Evolutionary conservation across 2,888 invertebrate genomes (phyloP).

Genomic region (Drosophila neotestacea): DNA sequence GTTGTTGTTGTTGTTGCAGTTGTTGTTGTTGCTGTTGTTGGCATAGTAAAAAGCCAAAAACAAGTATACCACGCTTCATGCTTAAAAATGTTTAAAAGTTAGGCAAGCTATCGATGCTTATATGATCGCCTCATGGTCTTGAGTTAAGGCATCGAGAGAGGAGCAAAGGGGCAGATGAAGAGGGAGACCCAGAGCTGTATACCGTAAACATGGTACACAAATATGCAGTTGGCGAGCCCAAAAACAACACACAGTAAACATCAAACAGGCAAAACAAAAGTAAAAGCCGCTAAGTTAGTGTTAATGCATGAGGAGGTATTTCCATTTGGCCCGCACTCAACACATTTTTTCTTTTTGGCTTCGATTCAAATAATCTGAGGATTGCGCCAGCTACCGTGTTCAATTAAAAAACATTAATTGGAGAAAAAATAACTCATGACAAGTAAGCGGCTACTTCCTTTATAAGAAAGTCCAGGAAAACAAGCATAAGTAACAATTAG

Average conservation of each 20-base stretch:
- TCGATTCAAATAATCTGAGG: slow-evolving; percentile 18
- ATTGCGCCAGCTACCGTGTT: slow-evolving; percentile 50
- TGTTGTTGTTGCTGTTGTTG: slow-evolving; percentile 63
- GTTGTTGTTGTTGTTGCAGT: slow-evolving; percentile 26
- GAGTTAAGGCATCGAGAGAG: slow-evolving; percentile 1
- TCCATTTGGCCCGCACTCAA: slow-evolving; percentile 48
- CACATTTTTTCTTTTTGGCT: slow-evolving; percentile 16
- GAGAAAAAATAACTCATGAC: slow-evolving; percentile 8
- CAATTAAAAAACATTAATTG: slow-evolving; percentile 46
- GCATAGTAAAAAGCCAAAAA: slow-evolving; percentile 69
- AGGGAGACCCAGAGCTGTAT: slow-evolving; percentile 29
- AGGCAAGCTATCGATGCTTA: slow-evolving; percentile 75
- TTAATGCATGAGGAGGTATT: slow-evolving; percentile 63
- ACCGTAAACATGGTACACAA: slow-evolving; percentile 65
- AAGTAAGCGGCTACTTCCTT: slow-evolving; percentile 11
- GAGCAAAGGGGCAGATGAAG: neutral
- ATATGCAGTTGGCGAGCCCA: slow-evolving; percentile 62
- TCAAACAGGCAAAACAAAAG: slow-evolving; percentile 61
- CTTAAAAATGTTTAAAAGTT: slow-evolving; percentile 71
- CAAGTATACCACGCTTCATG: slow-evolving; percentile 79
- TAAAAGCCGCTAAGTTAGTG: slow-evolving; percentile 75
- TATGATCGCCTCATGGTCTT: slow-evolving; percentile 46
- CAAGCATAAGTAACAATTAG: neutral
- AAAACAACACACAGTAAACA: slow-evolving; percentile 26
- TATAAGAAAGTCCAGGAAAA: neutral